Conservation (phyloP, 2,113 vertebrate genomes). For the Dromiciops gliroides region DNA sequence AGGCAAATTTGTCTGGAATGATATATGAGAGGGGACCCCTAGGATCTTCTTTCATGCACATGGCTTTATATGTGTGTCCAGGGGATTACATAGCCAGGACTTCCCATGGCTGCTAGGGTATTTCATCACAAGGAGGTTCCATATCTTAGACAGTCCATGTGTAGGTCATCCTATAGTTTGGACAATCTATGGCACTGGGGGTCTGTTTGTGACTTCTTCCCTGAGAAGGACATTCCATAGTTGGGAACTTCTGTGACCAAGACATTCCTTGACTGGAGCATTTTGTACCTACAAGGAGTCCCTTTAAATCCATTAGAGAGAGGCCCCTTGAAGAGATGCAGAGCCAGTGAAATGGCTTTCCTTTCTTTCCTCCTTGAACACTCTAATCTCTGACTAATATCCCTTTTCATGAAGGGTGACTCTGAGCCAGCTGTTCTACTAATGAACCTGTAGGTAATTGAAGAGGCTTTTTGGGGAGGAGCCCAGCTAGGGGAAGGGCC, state of each 20-base stretch:
- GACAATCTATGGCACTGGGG: neutral
- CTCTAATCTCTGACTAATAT: neutral
- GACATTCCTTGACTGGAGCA: neutral
- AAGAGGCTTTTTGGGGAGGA: slow-evolving; percentile 38
- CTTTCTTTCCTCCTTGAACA: neutral
- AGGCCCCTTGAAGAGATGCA: neutral
- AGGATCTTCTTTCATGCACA: too few relatives aligned
- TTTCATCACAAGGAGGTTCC: neutral
- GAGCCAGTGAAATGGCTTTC: neutral
- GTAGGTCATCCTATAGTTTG: neutral
- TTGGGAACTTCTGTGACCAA: neutral
- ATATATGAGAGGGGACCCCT: neutral
- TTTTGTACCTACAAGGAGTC: neutral
- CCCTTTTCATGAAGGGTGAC: neutral
- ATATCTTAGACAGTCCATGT: neutral
- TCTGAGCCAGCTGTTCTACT: neutral
- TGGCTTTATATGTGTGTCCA: neutral
- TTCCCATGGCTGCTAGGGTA: neutral
- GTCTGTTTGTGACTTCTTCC: neutral
- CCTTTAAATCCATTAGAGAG: neutral
- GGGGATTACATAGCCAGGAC: neutral
- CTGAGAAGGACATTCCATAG: neutral
- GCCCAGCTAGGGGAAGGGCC: neutral
- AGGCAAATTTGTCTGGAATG: neutral
- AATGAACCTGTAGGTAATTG: neutral